These are phyloP conservation scores for Anguilla megastoma DNA, from an alignment of 2,797 vertebrate species.

Conservation along the genomic window DNA sequence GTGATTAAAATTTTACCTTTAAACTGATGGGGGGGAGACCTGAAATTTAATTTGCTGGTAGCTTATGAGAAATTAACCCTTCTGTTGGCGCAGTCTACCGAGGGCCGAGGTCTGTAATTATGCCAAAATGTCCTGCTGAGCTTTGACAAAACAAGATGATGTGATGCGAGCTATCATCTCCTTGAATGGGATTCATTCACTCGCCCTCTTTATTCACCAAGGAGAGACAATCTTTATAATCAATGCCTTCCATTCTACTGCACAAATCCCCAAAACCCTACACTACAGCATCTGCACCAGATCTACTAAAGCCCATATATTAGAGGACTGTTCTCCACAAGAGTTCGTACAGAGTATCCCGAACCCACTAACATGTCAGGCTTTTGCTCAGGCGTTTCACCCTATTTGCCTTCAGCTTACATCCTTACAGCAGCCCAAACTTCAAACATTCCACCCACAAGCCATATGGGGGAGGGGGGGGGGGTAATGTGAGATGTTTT, in stretches of 20 bases:
- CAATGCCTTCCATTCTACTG: slow-evolving; percentile 21
- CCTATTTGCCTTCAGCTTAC: background rate
- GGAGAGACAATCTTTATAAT: slow-evolving; percentile 34
- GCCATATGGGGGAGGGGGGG: no score
- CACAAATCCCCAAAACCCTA: slow-evolving; percentile 26
- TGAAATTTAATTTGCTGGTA: slow-evolving; percentile 49
- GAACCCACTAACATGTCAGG: background rate
- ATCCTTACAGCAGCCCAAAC: background rate
- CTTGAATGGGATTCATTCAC: background rate
- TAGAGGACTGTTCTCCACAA: background rate
- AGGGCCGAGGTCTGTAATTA: background rate
- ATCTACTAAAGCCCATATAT: slow-evolving; percentile 19
- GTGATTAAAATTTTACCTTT: slow-evolving; percentile 72
- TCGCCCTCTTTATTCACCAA: background rate
- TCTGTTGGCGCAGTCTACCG: background rate
- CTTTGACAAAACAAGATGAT: background rate
- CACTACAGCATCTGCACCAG: background rate
- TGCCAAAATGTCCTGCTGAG: background rate
- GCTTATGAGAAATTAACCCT: background rate
- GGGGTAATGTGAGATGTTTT: no score
- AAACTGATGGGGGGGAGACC: slow-evolving; percentile 64
- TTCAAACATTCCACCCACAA: background rate
- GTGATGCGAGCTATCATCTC: background rate
- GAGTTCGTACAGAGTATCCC: background rate
- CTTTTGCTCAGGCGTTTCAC: background rate